phyloP scores from a whole-genome alignment of 2,888 invertebrate species.

The Mesorhabditis spiculigera region DNA sequence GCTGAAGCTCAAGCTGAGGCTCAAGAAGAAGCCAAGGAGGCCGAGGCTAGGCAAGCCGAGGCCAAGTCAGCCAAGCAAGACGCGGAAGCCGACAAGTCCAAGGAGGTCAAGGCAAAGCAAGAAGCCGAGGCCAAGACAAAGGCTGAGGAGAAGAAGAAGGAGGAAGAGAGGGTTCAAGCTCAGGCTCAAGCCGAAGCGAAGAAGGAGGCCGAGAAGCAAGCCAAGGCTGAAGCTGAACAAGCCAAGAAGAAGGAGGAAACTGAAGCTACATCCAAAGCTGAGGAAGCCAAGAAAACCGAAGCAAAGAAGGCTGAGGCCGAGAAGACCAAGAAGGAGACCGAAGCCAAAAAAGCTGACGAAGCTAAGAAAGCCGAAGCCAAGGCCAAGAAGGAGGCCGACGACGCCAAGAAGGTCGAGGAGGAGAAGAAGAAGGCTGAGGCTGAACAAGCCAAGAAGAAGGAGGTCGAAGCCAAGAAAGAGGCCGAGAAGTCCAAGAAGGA shows the following conservation, averaged over 20 bases:
- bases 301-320: not conserved
- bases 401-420: slow-evolving; percentile 16
- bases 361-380: slow-evolving; percentile 1
- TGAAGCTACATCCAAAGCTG: slow-evolving; percentile 8
- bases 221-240: slow-evolving; percentile 5
- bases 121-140: too few species aligned
- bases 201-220: not conserved
- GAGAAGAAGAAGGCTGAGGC: slow-evolving; percentile 17
- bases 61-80: slow-evolving; percentile 9
- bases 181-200: slow-evolving; percentile 5
- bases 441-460: slow-evolving; percentile 1
- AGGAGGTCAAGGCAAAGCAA: too few species aligned
- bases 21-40: not conserved
- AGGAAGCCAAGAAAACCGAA: slow-evolving; percentile 7
- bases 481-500: slow-evolving; percentile 9
- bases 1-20: not conserved
- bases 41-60: not conserved
- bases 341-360: slow-evolving; percentile 10
- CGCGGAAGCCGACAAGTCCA: not conserved
- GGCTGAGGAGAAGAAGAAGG: slow-evolving; percentile 10
- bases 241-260: slow-evolving; percentile 11
- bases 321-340: slow-evolving; percentile 8
- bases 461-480: slow-evolving; percentile 5
- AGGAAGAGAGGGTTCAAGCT: slow-evolving; percentile 8
- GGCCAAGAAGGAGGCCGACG: slow-evolving; percentile 11